Evolutionary conservation across 2,888 invertebrate genomes (phyloP).

Genomic region (Mythimna impura): DNA sequence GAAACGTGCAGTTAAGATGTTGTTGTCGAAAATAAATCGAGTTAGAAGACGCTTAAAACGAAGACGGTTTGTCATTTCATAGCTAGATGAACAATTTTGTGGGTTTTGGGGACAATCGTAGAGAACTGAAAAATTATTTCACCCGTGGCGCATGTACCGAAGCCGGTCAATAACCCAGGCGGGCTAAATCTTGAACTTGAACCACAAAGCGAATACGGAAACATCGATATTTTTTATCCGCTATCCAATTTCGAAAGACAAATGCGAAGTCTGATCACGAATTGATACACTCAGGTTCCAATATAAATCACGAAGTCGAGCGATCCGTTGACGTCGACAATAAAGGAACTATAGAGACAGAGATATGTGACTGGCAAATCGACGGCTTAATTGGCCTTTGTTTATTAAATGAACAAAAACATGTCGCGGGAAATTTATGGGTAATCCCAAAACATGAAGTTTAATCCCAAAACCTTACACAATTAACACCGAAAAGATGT

Average conservation of each 20-base stretch:
- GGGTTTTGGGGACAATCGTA: conserved; percentile 63
- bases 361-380: conserved; percentile 36
- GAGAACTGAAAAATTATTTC: conserved; percentile 67
- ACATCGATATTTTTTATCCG: conserved; percentile 69
- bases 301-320: conserved; percentile 61
- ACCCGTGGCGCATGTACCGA: conserved; percentile 78
- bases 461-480: conserved; percentile 4
- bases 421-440: conserved; percentile 23
- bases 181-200: conserved; percentile 87
- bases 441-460: conserved; percentile 32
- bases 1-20: conserved; percentile 42
- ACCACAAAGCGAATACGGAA: conserved; percentile 78
- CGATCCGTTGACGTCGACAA: conserved; percentile 56
- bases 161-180: conserved; percentile 84
- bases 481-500: conserved; percentile 7
- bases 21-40: conserved; percentile 20
- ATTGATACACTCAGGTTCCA: conserved; percentile 48
- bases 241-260: conserved; percentile 69
- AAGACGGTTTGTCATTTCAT: conserved; percentile 22
- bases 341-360: conserved; percentile 33
- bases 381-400: conserved; percentile 34
- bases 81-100: conserved; percentile 18
- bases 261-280: conserved; percentile 65
- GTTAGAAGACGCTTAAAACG: background rate
- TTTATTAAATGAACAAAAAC: conserved; percentile 38